Evolutionary conservation across 2,888 invertebrate genomes (phyloP).

Genomic region (Leucophora obtusa): DNA sequence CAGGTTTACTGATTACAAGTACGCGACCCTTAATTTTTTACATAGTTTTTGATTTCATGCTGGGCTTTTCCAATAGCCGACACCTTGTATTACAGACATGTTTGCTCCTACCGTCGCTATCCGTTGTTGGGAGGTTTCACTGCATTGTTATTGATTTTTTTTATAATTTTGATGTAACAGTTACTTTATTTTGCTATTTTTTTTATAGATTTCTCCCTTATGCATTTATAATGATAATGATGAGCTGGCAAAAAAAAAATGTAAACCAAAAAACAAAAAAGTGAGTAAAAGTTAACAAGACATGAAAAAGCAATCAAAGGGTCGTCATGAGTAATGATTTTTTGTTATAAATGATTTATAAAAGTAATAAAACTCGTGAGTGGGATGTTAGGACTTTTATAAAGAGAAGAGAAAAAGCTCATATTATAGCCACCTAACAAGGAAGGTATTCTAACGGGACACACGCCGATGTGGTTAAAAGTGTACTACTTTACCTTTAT

Average conservation of each 20-base stretch:
- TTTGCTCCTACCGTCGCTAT: too few relatives aligned
- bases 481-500: too few relatives aligned
- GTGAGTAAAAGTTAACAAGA: constrained; percentile 53
- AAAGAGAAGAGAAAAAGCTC: too few relatives aligned
- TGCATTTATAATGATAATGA: constrained; percentile 54
- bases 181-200: background rate
- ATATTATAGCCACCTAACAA: too few relatives aligned
- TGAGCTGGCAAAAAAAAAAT: constrained; percentile 52
- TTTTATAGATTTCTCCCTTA: constrained; percentile 30
- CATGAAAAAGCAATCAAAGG: constrained; percentile 62
- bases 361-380: background rate
- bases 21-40: too few relatives aligned
- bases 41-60: too few relatives aligned
- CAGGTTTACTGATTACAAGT: too few relatives aligned
- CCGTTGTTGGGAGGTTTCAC: too few relatives aligned
- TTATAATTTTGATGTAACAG: background rate
- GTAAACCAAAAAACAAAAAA: constrained; percentile 44
- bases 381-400: background rate
- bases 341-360: background rate
- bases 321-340: constrained; percentile 50
- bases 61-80: too few relatives aligned
- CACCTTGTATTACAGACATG: too few relatives aligned
- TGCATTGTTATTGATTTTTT: background rate
- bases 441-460: too few relatives aligned
- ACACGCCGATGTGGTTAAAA: too few relatives aligned